Percentiles rank a stretch among this genome's conserved stretches.
Evolutionary conservation across 2,888 invertebrate species (phyloP).

Genomic region (Hemaris fuciformis): DNA sequence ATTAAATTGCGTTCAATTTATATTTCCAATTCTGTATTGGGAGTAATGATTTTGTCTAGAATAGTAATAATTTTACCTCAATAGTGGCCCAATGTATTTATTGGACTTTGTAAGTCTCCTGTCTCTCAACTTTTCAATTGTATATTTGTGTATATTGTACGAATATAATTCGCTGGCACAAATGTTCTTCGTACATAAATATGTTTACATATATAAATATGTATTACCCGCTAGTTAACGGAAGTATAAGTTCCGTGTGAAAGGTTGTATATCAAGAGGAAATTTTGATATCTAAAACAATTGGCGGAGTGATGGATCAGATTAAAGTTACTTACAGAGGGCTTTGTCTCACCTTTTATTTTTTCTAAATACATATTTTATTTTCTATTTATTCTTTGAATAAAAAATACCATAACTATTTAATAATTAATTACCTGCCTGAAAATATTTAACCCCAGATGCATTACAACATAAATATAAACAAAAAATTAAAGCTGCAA

Average conservation of each 20-base stretch:
- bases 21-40: too few relatives aligned
- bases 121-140: background rate
- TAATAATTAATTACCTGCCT: background rate
- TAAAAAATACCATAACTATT: background rate
- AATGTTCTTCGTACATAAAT: background rate
- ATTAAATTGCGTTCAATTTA: too few relatives aligned
- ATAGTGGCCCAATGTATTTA: background rate
- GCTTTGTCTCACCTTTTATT: background rate
- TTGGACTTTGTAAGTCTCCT: background rate
- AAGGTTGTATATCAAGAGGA: background rate
- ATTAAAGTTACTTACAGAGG: background rate
- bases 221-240: background rate
- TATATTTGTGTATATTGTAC: background rate
- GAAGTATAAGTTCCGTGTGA: background rate
- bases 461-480: background rate
- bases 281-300: background rate
- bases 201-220: background rate
- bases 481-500: background rate
- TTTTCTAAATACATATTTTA: background rate
- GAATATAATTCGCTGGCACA: background rate
- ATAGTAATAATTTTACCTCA: background rate
- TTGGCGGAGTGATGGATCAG: background rate
- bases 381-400: too few relatives aligned
- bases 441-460: background rate
- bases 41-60: background rate